A percentile compares a stretch with the other conserved stretches of the same genome.
phyloP scores from a whole-genome alignment of 2,113 vertebrate species.

The Rynchops niger region DNA sequence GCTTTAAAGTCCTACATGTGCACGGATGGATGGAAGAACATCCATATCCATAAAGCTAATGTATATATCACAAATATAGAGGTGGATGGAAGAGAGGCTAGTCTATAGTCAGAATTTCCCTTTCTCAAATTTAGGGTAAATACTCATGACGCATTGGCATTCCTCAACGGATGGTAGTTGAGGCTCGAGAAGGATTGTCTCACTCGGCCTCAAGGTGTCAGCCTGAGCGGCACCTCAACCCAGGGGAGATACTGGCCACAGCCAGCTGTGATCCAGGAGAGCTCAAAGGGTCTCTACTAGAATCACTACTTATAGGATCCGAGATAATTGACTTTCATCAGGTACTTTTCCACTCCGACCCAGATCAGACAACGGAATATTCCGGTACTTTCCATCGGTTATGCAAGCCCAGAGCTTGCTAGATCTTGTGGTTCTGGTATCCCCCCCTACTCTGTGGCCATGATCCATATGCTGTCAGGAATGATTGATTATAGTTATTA shows the following conservation, averaged over 20 bases:
- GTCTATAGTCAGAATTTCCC: neutral
- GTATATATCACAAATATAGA: neutral
- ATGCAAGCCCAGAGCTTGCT: neutral
- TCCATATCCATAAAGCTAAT: neutral
- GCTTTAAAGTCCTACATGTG: neutral
- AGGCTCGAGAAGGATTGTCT: neutral
- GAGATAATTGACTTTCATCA: neutral
- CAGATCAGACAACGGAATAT: neutral
- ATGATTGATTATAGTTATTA: neutral
- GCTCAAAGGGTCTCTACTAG: neutral
- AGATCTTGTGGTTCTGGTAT: neutral
- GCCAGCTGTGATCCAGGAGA: too few relatives aligned
- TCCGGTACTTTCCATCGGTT: neutral
- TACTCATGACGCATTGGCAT: neutral
- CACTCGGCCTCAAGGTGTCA: too few relatives aligned
- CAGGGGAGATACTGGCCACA: too few relatives aligned
- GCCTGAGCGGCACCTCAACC: too few relatives aligned
- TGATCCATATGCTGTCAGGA: neutral
- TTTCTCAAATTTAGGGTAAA: neutral
- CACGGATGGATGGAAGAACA: neutral
- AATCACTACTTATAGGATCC: neutral
- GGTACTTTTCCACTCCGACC: neutral
- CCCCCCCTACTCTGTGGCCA: neutral
- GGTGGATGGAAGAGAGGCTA: neutral
- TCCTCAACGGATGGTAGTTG: neutral